phyloP scores from a whole-genome alignment of 2,888 invertebrate species.

The Acrobasis consociella region DNA sequence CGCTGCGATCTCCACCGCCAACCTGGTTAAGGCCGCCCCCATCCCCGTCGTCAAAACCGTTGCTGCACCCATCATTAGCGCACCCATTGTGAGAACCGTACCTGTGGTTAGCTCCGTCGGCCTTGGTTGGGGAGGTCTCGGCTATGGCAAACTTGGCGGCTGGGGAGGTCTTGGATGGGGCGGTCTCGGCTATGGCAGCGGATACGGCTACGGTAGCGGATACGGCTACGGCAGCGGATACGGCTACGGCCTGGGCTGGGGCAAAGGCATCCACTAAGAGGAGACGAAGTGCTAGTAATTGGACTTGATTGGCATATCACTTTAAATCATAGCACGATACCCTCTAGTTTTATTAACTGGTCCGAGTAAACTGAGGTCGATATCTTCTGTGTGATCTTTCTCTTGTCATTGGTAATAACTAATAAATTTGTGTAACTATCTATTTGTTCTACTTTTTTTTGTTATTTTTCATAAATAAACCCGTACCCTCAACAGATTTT shows the following conservation, averaged over 20 bases:
- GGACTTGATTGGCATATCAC: conserved; percentile 11
- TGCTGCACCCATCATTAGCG: conserved; percentile 42
- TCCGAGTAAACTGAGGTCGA: conserved; percentile 18
- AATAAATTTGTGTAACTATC: background rate
- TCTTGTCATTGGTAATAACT: background rate
- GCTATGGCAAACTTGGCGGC: no score
- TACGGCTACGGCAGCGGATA: conserved; percentile 33
- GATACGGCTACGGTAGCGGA: conserved; percentile 31
- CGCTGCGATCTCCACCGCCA: conserved; percentile 64
- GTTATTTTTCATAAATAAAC: background rate
- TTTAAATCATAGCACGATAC: conserved; percentile 13
- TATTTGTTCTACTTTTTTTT: background rate
- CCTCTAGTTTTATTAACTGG: conserved; percentile 19
- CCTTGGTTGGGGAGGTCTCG: conserved; percentile 30
- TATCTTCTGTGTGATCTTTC: conserved; percentile 2
- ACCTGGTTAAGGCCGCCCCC: conserved; percentile 61
- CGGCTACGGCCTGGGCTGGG: conserved; percentile 33
- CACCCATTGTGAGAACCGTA: conserved; percentile 50
- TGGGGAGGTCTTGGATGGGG: conserved; percentile 32
- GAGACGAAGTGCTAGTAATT: conserved; percentile 18
- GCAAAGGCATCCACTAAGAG: conserved; percentile 9
- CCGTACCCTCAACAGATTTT: no score
- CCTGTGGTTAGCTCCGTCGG: conserved; percentile 32
- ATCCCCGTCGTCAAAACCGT: conserved; percentile 60
- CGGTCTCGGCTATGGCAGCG: conserved; percentile 35